Evolutionary conservation across 2,797 vertebrate species (phyloP).

Genomic region (Lepilemur septentrionalis): DNA sequence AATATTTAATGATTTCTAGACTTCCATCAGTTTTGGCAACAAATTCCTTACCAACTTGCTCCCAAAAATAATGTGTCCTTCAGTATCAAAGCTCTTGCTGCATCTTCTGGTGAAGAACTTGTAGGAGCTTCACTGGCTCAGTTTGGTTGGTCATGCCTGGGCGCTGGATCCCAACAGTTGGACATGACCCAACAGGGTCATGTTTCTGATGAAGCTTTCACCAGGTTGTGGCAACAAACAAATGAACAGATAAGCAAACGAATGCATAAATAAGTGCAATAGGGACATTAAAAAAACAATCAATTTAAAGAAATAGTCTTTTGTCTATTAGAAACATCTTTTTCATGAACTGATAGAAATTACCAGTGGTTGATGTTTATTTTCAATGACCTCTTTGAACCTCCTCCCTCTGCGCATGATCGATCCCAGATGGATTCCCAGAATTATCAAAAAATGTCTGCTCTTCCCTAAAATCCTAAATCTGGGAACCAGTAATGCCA

Average conservation of each 20-base stretch:
- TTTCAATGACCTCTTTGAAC: slow-evolving; percentile 24
- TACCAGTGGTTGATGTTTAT: neutral
- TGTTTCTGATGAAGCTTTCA: neutral
- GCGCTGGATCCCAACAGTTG: neutral
- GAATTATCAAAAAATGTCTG: neutral
- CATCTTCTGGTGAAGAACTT: neutral
- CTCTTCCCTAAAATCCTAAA: neutral
- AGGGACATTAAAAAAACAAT: neutral
- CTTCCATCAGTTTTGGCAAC: neutral
- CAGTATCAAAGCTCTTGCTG: neutral
- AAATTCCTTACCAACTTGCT: neutral
- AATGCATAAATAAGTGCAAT: neutral
- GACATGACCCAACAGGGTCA: neutral
- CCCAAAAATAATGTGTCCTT: neutral
- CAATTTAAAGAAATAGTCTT: neutral
- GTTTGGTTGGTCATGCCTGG: neutral
- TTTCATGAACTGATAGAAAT: neutral
- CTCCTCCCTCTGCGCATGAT: neutral
- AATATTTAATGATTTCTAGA: neutral
- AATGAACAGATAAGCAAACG: neutral
- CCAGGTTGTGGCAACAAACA: neutral
- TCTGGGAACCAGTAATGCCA: neutral
- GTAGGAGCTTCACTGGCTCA: neutral
- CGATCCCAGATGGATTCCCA: neutral
- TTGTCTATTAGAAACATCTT: neutral